Evolutionary conservation across 2,113 vertebrate genomes (phyloP).

Genomic region (Carettochelys insculpta): DNA sequence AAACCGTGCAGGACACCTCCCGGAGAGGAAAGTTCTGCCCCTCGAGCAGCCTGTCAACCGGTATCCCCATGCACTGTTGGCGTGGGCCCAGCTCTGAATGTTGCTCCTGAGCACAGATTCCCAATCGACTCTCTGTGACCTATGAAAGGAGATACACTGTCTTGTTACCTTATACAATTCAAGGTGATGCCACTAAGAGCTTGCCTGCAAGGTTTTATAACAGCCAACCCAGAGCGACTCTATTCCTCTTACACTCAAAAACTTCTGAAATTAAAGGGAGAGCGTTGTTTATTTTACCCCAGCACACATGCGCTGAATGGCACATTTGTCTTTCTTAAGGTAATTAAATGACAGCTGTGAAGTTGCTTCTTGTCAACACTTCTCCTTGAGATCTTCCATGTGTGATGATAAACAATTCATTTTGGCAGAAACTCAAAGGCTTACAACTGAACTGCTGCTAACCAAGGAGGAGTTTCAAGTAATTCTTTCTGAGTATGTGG

Average conservation of each 20-base stretch:
- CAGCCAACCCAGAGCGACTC: not conserved
- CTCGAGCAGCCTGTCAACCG: rapidly evolving
- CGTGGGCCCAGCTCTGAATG: not conserved
- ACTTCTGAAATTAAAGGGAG: not conserved
- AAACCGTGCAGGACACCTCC: not conserved
- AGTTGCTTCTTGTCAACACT: not conserved
- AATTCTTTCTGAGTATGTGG: not conserved
- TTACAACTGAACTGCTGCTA: rapidly evolving
- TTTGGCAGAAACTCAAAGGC: not conserved
- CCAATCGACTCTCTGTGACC: rapidly evolving
- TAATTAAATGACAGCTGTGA: rapidly evolving
- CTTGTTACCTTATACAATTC: not conserved
- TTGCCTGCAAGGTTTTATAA: not conserved
- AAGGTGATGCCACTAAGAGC: not conserved
- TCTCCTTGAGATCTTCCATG: not conserved
- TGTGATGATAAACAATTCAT: rapidly evolving
- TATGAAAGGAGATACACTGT: not conserved
- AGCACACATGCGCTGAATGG: not conserved
- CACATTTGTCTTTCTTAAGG: rapidly evolving
- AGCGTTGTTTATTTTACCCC: not conserved
- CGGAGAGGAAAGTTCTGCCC: not conserved
- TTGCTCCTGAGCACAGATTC: not conserved
- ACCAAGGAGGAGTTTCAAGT: not conserved
- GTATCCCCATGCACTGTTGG: not conserved
- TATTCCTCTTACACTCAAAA: not conserved